Evolutionary conservation across 2,888 invertebrate species (phyloP).

Genomic region (Harpagoxenus sublaevis): DNA sequence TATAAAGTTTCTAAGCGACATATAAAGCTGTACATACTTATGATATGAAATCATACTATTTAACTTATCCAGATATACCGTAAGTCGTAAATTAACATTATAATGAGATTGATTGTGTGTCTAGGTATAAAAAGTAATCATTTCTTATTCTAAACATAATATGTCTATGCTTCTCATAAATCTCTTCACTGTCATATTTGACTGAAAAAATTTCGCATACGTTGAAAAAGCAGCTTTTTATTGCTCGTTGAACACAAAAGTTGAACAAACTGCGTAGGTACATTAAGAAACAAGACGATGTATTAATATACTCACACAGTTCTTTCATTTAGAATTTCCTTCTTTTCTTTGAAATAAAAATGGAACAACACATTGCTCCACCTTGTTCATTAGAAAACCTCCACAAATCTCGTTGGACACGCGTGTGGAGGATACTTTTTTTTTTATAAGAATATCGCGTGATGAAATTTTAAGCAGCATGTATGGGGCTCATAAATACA

Average conservation of each 20-base stretch:
- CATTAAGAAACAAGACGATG: neutral
- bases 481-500: slow-evolving; percentile 27
- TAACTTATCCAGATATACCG: neutral
- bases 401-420: slow-evolving; percentile 22
- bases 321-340: neutral
- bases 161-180: neutral
- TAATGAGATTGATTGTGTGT: neutral
- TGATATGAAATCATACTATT: no score
- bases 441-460: slow-evolving; percentile 20
- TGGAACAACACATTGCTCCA: neutral
- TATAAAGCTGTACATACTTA: no score
- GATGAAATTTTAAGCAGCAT: slow-evolving; percentile 44
- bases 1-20: neutral
- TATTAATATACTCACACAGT: neutral
- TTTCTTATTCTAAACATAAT: neutral
- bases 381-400: neutral
- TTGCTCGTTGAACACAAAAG: neutral
- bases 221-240: neutral
- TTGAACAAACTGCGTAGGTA: neutral
- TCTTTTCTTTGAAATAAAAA: neutral
- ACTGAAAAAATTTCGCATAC: neutral
- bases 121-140: neutral
- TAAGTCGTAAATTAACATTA: neutral
- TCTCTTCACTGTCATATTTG: neutral
- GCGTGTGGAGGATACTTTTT: neutral